Conservation (phyloP, 2,113 vertebrate species). For the pig (Sus scrofa) region DNA sequence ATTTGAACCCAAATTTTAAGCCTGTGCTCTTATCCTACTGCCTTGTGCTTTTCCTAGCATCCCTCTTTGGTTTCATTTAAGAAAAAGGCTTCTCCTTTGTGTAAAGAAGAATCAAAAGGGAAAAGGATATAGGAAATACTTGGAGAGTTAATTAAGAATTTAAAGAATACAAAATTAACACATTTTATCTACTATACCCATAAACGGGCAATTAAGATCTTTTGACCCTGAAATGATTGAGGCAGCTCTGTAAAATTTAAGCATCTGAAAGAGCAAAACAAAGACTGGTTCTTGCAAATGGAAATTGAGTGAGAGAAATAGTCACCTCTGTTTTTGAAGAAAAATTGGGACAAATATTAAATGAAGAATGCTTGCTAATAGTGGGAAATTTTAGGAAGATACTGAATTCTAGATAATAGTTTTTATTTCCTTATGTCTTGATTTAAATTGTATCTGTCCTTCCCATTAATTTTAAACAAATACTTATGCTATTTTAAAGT, state of each 20-base stretch:
- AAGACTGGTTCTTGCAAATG: not conserved
- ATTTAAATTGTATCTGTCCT: not conserved
- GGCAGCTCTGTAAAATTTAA: not conserved
- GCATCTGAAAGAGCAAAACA: not conserved
- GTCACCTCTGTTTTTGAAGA: not conserved
- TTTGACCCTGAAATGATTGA: not conserved
- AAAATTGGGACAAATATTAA: not conserved
- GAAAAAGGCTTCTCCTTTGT: not conserved
- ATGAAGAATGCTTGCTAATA: not conserved
- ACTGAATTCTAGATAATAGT: not conserved
- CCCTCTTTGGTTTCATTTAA: not conserved
- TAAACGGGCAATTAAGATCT: not conserved
- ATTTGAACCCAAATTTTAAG: not conserved
- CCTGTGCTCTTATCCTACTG: rapidly evolving
- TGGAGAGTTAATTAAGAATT: not conserved
- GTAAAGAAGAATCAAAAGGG: not conserved
- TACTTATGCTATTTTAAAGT: not conserved
- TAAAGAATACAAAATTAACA: not conserved
- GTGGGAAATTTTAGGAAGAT: not conserved
- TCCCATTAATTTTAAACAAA: not conserved
- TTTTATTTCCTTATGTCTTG: not conserved
- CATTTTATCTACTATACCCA: not conserved
- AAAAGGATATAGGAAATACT: not conserved
- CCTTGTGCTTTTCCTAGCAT: rapidly evolving
- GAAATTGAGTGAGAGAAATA: not conserved